Evolutionary conservation across 2,113 vertebrate genomes (phyloP), one percentile per base, ranked within the genome.

Genomic region (Alectura lathami): DNA sequence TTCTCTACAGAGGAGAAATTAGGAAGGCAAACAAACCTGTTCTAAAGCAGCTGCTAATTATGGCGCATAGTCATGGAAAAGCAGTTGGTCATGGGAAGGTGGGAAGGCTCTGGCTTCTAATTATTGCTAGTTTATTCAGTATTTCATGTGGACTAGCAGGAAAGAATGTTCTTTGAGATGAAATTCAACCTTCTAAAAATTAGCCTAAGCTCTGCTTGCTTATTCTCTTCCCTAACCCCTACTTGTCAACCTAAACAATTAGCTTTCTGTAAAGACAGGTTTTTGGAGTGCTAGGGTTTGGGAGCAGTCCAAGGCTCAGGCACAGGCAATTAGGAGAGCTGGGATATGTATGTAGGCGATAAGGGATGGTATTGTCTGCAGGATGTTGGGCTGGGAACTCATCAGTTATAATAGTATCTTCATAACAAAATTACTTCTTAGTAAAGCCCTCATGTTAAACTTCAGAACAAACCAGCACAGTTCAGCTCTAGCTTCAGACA

Each of bases 261-360:
- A 63, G 54, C 32, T 67, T 73, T 86, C 92, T 93, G 50, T 88
- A 50, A 86, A 94, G 91, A 89, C 67, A 47, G 76, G 51, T 89
- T 74, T 83, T 86, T 63, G 63, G 45, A 17, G 40, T 73, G 50
- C 69, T 48, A 11, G 34, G 40, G 38, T 10, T 63, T 93, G 47
- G 51, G 63, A 77, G 9, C 45, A 85, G 68, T 18, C 68, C 64
- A 75, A 17, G 36, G 54, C 51, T 32, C 67, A 64, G 89, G 66
- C 88, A 57, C 4, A 53, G 59, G 47, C 64, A 88, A 40, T 88
- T 80, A 54, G 63, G 23, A 56, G 40, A 51, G 54, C 54, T 89
- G 63, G 63, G 78, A 50, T 91, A n/a, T 67, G 50, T 5, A 2
- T 20, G 78, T 7, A 11, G 59, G 42, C 88, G 75, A 32, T 85